A percentile compares a stretch with the other conserved stretches of the same genome.
These are phyloP conservation scores for Phoxinus dragarum DNA, from an alignment of 2,797 vertebrate species.

Conservation along the genomic window DNA sequence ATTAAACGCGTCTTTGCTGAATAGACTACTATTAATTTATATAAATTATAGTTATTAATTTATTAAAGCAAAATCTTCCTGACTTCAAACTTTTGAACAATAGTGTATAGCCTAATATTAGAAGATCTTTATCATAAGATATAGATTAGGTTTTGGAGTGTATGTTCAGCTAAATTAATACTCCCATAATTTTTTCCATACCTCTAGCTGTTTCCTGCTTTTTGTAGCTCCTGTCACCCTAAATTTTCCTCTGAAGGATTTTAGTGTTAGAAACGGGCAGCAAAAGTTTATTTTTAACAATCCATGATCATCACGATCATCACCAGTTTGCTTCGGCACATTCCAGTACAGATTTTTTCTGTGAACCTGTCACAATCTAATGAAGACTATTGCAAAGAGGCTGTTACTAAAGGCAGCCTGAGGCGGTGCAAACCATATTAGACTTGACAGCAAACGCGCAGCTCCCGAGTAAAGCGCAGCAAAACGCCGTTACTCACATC, in stretches of 20 bases:
- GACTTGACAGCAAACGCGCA: not conserved
- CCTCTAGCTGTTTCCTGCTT: not conserved
- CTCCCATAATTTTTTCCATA: not conserved
- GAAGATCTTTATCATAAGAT: too few relatives aligned
- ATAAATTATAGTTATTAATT: too few relatives aligned
- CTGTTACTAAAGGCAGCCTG: not conserved
- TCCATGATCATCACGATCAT: conserved; percentile 5
- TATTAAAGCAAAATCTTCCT: not conserved
- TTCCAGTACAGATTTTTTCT: conserved; percentile 4
- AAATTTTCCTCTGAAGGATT: not conserved
- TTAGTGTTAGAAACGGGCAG: not conserved
- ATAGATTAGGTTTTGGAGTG: not conserved
- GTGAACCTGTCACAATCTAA: conserved; percentile 23
- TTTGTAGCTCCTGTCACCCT: not conserved
- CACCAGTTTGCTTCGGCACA: not conserved
- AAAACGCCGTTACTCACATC: not conserved
- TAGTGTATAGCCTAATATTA: not conserved
- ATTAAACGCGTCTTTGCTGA: not conserved
- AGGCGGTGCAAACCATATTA: not conserved
- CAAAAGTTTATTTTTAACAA: conserved; percentile 27
- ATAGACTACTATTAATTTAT: not conserved
- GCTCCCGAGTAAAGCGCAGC: not conserved
- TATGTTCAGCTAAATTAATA: conserved; percentile 10
- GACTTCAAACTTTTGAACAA: not conserved
- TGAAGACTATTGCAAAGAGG: not conserved